Evolutionary conservation across 1,140 invertebrate species (phyloP).

Genomic region (Eriosoma lanigerum): DNA sequence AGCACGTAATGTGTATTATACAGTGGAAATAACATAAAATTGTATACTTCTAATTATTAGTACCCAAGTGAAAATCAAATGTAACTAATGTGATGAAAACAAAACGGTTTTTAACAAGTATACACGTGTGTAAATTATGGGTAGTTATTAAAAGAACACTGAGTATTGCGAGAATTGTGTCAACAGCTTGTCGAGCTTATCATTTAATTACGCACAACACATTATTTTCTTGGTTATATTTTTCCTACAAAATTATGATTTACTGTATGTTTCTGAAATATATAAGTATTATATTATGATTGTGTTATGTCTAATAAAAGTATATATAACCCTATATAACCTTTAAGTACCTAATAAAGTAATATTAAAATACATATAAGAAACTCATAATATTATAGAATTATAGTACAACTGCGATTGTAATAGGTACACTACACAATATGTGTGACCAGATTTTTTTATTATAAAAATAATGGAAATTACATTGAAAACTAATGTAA

Average conservation of each 20-base stretch:
- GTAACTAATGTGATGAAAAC: neutral
- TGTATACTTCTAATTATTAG: constrained; percentile 15
- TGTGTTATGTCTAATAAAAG: constrained; percentile 10
- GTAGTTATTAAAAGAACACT: neutral
- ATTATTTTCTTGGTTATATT: neutral
- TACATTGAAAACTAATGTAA: too few relatives aligned
- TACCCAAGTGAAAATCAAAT: constrained; percentile 42
- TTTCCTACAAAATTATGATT: neutral
- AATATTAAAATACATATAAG: neutral
- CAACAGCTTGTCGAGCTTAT: constrained; percentile 29
- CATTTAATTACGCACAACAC: constrained; percentile 15
- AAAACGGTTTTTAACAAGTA: constrained; percentile 11
- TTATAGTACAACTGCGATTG: too few relatives aligned
- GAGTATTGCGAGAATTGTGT: constrained; percentile 20
- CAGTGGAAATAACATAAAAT: constrained; percentile 17
- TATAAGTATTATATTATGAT: too few relatives aligned
- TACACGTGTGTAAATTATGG: neutral
- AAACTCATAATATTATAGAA: neutral
- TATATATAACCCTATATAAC: neutral
- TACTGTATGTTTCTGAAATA: neutral
- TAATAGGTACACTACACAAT: too few relatives aligned
- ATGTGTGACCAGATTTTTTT: too few relatives aligned
- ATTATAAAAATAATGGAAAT: too few relatives aligned
- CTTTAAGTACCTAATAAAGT: neutral
- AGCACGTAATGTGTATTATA: neutral